These are phyloP conservation scores for Osedax frankpressi DNA, from an alignment of 2,888 invertebrate genomes.

Conservation along the genomic window DNA sequence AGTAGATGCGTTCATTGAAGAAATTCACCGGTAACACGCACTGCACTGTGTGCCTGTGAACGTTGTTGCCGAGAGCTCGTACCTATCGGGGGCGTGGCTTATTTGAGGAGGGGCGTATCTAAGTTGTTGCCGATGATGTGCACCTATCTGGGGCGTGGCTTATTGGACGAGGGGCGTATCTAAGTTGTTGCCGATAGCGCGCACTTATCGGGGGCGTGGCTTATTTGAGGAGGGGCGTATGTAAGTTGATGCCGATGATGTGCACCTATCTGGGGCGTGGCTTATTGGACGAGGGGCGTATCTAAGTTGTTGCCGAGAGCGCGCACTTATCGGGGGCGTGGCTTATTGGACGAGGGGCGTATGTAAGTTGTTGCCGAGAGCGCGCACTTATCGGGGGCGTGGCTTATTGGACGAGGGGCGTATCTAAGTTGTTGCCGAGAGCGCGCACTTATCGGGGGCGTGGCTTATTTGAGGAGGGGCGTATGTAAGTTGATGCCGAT, in stretches of 20 bases:
- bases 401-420: too few relatives aligned
- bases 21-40: constrained; percentile 9
- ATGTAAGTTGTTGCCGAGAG: too few relatives aligned
- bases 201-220: background rate
- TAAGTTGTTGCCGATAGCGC: background rate
- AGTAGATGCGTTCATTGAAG: constrained; percentile 14
- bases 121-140: background rate
- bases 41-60: constrained; percentile 10
- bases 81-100: background rate
- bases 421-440: too few relatives aligned
- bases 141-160: background rate
- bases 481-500: too few relatives aligned
- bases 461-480: too few relatives aligned
- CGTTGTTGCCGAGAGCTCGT: constrained; percentile 10
- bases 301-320: background rate
- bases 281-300: background rate
- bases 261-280: background rate
- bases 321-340: too few relatives aligned
- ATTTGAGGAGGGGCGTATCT: background rate
- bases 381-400: too few relatives aligned
- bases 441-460: too few relatives aligned
- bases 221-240: background rate
- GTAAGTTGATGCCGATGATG: background rate
- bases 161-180: background rate
- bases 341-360: too few relatives aligned